Base-by-base conservation (phyloP, 2,113 vertebrate genomes). In the Dromaius novaehollandiae region DNA sequence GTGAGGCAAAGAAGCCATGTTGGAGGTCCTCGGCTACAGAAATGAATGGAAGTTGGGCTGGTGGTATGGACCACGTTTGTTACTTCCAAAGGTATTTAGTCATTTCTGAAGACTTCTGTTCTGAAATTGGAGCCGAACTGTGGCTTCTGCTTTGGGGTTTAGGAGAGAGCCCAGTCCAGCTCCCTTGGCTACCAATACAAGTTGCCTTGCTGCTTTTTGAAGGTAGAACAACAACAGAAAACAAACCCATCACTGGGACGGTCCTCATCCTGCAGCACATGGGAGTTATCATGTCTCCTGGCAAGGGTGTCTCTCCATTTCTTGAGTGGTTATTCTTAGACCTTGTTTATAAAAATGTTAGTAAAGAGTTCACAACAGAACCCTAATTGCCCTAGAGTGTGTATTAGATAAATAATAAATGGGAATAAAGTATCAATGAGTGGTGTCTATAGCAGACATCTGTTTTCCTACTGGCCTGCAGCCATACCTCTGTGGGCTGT, bases 331-430 rank as follows among this genome's bases (percentile, higher is more conserved):
- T 89, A 56, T 92, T 79, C 88, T 78, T 63, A 77, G 68, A 55
- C 42, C 36, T 89, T 53, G 46, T 56, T 86, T 79, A 86, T 56
- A 51, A 88, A 93, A 95, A 50, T 13, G 30, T 73, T 66, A 86
- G 40, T 36, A 30, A 51, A 55, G 70, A 66, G 63, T 63, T 95
- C 89, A 74, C 77, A 40, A 58, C 82, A 89, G 50, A 89, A 65
- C 73, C 55, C 58, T 65, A 30, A 79, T 44, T 0, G 44, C 91
- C 85, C 91, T 68, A 10, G 38, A 53, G 63, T 16, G 40, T 80
- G 82, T 89, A 92, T 90, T 76, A 64, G 80, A 92, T 96, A 93
- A 97, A 95, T 96, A 94, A 95, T 94, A 77, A 73, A 97, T 77
- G 79, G 58, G 88, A 96, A 90, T 73, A 42, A 95, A 86, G 74